phyloP scores from a whole-genome alignment of 1,140 invertebrate genomes.

The Cotesia typhae region DNA sequence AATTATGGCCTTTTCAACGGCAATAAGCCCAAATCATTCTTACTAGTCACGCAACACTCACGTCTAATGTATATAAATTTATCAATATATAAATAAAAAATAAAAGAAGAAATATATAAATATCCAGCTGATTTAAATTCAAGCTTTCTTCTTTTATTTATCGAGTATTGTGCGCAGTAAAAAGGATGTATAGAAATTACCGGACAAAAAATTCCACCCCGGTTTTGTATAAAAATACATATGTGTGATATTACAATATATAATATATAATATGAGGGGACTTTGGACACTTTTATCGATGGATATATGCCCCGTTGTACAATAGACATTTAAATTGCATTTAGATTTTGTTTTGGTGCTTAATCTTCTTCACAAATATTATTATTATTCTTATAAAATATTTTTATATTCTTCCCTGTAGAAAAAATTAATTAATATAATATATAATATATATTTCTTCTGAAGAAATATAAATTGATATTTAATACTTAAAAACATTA shows the following conservation, averaged over 20 bases:
- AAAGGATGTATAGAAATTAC: neutral
- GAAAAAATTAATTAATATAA: too few species aligned
- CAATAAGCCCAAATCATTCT: constrained; percentile 7
- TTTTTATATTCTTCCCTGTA: too few species aligned
- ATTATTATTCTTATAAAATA: too few species aligned
- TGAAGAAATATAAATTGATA: too few species aligned
- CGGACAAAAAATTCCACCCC: constrained; percentile 8
- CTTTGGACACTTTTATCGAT: too few species aligned
- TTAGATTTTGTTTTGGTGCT: too few species aligned
- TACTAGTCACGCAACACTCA: constrained; percentile 3
- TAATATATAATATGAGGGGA: neutral
- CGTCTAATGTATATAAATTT: neutral
- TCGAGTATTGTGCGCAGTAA: neutral
- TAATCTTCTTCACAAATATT: too few species aligned
- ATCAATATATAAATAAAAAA: neutral
- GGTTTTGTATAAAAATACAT: too few species aligned
- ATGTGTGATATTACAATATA: neutral
- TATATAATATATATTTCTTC: too few species aligned
- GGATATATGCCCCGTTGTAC: neutral
- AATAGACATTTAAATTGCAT: constrained; percentile 6
- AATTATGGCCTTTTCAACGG: neutral
- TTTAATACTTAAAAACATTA: too few species aligned
- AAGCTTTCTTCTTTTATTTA: too few species aligned
- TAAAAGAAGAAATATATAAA: neutral
- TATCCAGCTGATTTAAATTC: too few species aligned